Conservation (phyloP, 1,140 invertebrate genomes). For the Drosophila trapezifrons region DNA sequence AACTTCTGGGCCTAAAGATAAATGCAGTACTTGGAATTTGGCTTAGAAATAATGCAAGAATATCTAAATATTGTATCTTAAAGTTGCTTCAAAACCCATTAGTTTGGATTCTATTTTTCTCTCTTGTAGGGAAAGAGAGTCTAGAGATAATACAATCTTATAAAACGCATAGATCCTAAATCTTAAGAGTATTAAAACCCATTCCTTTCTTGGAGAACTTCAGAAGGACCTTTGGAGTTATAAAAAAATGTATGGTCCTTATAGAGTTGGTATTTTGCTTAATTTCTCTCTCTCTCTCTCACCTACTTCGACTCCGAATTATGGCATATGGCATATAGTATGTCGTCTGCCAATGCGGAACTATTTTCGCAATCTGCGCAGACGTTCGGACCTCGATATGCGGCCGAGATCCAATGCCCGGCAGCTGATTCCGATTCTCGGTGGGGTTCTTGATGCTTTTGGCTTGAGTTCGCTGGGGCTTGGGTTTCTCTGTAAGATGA, state of each 20-base stretch:
- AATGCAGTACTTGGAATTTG: too few species aligned
- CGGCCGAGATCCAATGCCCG: slow-evolving; percentile 48
- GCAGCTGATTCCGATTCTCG: slow-evolving; percentile 50
- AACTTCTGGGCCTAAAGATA: too few species aligned
- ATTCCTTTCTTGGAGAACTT: background rate
- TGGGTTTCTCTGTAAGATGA: slow-evolving; percentile 60
- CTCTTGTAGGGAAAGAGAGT: too few species aligned
- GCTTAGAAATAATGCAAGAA: too few species aligned
- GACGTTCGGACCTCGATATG: slow-evolving; percentile 70
- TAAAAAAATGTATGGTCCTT: too few species aligned
- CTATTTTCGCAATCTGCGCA: slow-evolving; percentile 64
- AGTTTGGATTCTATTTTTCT: too few species aligned
- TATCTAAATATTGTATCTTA: too few species aligned
- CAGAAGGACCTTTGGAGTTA: background rate
- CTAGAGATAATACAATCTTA: too few species aligned
- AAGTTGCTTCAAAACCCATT: too few species aligned
- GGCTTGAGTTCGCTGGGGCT: slow-evolving; percentile 19
- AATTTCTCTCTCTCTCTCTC: background rate
- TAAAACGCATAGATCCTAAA: too few species aligned
- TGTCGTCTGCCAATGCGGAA: slow-evolving; percentile 62
- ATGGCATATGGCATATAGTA: background rate
- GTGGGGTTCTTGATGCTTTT: slow-evolving; percentile 9
- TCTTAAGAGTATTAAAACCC: too few species aligned
- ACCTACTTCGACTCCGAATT: slow-evolving; percentile 1
- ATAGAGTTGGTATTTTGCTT: too few species aligned